Base-by-base conservation (phyloP, 2,797 vertebrate species). In the Rhabdophis nuchalis region DNA sequence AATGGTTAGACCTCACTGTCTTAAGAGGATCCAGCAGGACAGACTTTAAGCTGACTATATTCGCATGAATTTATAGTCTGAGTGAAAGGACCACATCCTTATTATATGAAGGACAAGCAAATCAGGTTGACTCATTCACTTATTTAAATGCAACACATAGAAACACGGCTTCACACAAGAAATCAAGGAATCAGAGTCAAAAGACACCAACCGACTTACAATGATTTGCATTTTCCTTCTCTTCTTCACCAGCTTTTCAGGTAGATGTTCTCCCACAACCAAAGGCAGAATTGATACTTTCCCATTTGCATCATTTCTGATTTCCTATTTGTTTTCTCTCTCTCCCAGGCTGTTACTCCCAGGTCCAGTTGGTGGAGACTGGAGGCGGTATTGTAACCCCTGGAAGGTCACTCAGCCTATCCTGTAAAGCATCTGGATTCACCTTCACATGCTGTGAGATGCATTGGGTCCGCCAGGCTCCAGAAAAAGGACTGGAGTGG, bases 371-470 rank as follows among this genome's bases (percentile, higher is more conserved):
- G 32, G 58, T 53, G 32, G 92, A 61, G 36, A 50, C 23, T 2
- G 87, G 57, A 61, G 25, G 87, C 0, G 25, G 13, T 9, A 25
- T 61, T 18, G 41, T 50, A 27, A 2, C 7, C 1, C 87, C 87
- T 9, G 52, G 57, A 41, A 13, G 6, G 7, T 72, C 90, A 57
- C 56, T 57, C 56, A 23, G 20, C 20, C 56, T 57, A 57, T 23
- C 85, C 36, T 94, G 93, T 12, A 88, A 61, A 53, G 90, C 92
- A 20, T 92, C 91, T 58, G 93, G 93, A 3, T 92, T 93, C 58
- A 90, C 85, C 29, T 90, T 93, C n/a, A 50, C 50, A 60, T 86
- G 56, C 89, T 58, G 58, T 60, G 0, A 0, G 1, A 87, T 94
- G 82, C 0, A 1, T 1, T 95, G 93, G 93, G 16, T 86, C 41